Evolutionary conservation across 1,140 invertebrate genomes (phyloP).

Genomic region (Rhagoletis zephyria): DNA sequence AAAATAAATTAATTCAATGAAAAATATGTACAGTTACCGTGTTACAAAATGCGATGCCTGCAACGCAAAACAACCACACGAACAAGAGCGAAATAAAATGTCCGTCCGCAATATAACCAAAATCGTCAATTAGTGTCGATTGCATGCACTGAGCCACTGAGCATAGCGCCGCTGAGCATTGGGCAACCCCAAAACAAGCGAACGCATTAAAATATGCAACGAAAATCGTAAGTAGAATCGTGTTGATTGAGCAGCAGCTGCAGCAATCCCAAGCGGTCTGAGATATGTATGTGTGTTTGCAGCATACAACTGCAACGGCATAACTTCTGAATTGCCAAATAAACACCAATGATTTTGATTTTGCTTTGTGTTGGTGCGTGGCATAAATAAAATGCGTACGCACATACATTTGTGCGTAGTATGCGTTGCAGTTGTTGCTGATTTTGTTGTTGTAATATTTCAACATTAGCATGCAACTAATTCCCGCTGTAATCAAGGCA

Average conservation of each 20-base stretch:
- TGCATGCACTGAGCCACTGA: constrained; percentile 23
- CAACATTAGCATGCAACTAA: not conserved
- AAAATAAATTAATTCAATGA: not conserved
- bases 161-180: not conserved
- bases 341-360: constrained; percentile 12
- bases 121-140: constrained; percentile 42
- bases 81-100: not conserved
- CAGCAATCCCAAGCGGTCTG: not conserved
- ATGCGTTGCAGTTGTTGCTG: not conserved
- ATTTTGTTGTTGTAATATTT: not conserved
- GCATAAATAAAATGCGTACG: not conserved
- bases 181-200: not conserved
- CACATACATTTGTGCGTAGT: not conserved
- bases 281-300: not conserved
- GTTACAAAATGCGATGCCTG: not conserved
- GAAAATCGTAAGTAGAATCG: constrained; percentile 21
- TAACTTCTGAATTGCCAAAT: constrained; percentile 5
- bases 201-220: constrained; percentile 36
- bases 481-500: constrained; percentile 8
- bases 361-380: not conserved
- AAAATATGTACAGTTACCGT: not conserved
- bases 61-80: not conserved
- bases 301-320: not conserved
- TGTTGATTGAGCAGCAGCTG: constrained; percentile 51
- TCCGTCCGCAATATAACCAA: not conserved